Percentiles rank a stretch among this genome's conserved stretches.
Evolutionary conservation across 2,797 vertebrate genomes (phyloP).

Genomic region (Oryzias sinensis): DNA sequence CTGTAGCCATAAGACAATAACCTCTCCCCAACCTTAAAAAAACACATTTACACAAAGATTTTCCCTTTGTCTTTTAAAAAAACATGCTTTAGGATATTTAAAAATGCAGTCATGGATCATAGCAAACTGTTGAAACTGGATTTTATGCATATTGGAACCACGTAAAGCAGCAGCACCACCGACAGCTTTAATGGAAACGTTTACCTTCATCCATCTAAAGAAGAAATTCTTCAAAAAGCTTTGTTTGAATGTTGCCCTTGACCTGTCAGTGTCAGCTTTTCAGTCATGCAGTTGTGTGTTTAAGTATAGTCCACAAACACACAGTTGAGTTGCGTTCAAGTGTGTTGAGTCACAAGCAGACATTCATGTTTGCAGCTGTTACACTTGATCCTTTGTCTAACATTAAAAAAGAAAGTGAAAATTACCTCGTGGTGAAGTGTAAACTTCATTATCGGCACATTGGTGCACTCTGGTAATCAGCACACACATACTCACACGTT

Average conservation of each 20-base stretch:
- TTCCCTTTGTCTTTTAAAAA: too few relatives aligned
- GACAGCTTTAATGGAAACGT: too few relatives aligned
- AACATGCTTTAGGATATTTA: too few relatives aligned
- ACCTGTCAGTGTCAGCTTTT: neutral
- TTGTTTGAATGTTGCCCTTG: neutral
- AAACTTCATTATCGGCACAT: slow-evolving; percentile 37
- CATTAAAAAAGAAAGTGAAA: slow-evolving; percentile 32
- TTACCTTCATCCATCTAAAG: too few relatives aligned
- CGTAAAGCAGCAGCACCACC: too few relatives aligned
- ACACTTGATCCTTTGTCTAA: slow-evolving; percentile 27
- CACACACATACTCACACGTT: slow-evolving; percentile 4
- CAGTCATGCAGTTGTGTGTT: neutral
- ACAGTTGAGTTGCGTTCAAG: neutral
- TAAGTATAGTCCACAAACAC: slow-evolving; percentile 6
- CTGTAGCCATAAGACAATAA: too few relatives aligned
- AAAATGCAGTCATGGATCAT: too few relatives aligned
- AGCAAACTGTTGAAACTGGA: too few relatives aligned
- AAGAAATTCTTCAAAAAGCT: neutral
- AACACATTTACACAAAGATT: too few relatives aligned
- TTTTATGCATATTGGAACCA: too few relatives aligned
- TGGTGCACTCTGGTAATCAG: slow-evolving; percentile 36
- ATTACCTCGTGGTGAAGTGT: slow-evolving; percentile 40
- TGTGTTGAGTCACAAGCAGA: neutral
- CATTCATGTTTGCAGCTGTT: slow-evolving; percentile 20
- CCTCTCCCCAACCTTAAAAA: too few relatives aligned